Conservation (phyloP, 2,888 invertebrate species). For the Drosophila lutescens region DNA sequence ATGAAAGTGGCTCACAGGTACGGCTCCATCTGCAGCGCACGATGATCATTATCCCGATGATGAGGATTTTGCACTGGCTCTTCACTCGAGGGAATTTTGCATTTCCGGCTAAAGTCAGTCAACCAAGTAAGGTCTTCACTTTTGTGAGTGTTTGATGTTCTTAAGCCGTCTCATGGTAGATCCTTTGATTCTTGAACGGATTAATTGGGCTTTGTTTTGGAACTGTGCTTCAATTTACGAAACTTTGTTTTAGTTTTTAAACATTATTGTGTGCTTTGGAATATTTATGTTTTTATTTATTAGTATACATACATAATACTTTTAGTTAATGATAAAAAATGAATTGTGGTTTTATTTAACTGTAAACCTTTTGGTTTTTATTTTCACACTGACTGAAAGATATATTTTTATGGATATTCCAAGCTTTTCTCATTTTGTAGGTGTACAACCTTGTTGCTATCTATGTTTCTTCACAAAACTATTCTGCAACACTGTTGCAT, state of each 20-base stretch:
- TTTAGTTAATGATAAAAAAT: no score
- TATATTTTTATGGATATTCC: not conserved
- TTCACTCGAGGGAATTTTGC: constrained; percentile 24
- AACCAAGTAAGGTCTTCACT: constrained; percentile 8
- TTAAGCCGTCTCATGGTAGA: not conserved
- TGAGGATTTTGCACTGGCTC: constrained; percentile 23
- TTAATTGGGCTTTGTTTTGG: not conserved
- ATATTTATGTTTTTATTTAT: no score
- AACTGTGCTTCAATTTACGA: not conserved
- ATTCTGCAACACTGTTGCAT: not conserved
- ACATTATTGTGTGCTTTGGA: no score
- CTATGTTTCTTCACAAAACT: not conserved
- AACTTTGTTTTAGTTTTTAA: no score
- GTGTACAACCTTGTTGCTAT: not conserved
- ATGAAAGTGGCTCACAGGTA: constrained; percentile 38
- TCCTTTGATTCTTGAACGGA: not conserved
- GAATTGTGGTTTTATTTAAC: no score
- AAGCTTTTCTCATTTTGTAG: not conserved
- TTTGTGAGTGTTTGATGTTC: not conserved
- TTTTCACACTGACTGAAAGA: no score
- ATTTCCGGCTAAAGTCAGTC: constrained; percentile 31
- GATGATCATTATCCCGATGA: constrained; percentile 16
- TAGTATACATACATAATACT: no score
- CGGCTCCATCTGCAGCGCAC: constrained; percentile 23
- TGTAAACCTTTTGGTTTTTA: no score